These are phyloP conservation scores for Spilarctia lutea DNA, from an alignment of 2,888 invertebrate genomes.

Conservation along the genomic window DNA sequence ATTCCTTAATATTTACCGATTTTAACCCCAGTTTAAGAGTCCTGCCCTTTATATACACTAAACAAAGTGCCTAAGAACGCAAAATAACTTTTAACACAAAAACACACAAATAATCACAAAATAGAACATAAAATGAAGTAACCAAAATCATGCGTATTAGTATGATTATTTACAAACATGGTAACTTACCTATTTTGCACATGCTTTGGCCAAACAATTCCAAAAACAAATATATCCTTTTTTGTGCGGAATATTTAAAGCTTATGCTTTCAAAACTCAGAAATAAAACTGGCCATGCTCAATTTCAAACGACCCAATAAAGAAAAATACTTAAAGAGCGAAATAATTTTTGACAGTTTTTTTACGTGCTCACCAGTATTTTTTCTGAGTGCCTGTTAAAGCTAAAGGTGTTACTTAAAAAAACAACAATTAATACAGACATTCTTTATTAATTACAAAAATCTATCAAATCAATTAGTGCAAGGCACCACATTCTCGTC, in stretches of 20 bases:
- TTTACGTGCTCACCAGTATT: not conserved
- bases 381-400: conserved; percentile 22
- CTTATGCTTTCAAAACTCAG: conserved; percentile 18
- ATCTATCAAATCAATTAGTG: conserved; percentile 46
- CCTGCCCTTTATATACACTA: not conserved
- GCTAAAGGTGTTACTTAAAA: conserved; percentile 43
- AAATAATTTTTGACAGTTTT: not conserved
- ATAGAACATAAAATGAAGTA: conserved; percentile 11
- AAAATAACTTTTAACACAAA: not conserved
- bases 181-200: conserved; percentile 57
- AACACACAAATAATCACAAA: conserved; percentile 19
- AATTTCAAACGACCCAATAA: not conserved
- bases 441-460: conserved; percentile 61
- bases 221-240: conserved; percentile 26
- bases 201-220: conserved; percentile 50
- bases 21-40: not conserved
- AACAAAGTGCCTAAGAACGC: not conserved
- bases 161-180: conserved; percentile 54
- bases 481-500: conserved; percentile 44
- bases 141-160: conserved; percentile 55
- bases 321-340: not conserved
- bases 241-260: conserved; percentile 39
- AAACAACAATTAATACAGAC: conserved; percentile 56
- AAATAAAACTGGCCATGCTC: conserved; percentile 2
- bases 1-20: not conserved